These are phyloP conservation scores for Dryadula phaetusa DNA, from an alignment of 2,888 invertebrate species.

Conservation along the genomic window DNA sequence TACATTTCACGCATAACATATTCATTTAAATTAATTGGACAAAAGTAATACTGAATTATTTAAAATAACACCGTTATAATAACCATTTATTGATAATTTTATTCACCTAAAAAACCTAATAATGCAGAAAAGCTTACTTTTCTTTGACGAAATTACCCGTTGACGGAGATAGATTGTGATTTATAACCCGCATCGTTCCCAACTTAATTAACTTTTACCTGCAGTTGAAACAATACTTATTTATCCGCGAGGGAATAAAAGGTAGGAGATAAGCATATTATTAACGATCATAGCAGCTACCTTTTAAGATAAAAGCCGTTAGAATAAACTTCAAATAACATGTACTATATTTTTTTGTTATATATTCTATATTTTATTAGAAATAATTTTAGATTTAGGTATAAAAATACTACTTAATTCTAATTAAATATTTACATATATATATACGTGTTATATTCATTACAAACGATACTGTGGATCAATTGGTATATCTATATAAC, in stretches of 20 bases:
- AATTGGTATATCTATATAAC: too few relatives aligned
- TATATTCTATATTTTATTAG: not conserved
- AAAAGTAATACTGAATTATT: too few relatives aligned
- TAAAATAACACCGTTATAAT: too few relatives aligned
- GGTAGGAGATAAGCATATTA: not conserved
- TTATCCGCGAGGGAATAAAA: constrained; percentile 28
- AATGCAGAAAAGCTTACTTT: constrained; percentile 46
- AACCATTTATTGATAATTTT: not conserved
- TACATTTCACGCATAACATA: too few relatives aligned
- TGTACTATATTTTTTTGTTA: not conserved
- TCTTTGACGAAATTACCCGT: constrained; percentile 48
- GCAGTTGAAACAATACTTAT: constrained; percentile 44
- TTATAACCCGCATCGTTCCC: constrained; percentile 56
- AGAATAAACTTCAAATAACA: not conserved
- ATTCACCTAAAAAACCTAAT: constrained; percentile 30
- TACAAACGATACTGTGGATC: too few relatives aligned
- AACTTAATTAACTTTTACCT: constrained; percentile 56
- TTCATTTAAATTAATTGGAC: too few relatives aligned
- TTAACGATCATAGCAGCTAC: not conserved
- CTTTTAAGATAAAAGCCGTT: not conserved
- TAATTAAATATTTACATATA: too few relatives aligned
- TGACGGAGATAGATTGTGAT: constrained; percentile 69
- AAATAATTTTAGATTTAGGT: too few relatives aligned
- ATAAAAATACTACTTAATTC: too few relatives aligned
- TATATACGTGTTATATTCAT: too few relatives aligned